Conservation (phyloP, 2,888 invertebrate genomes). For the Acanthococcus lagerstroemiae region DNA sequence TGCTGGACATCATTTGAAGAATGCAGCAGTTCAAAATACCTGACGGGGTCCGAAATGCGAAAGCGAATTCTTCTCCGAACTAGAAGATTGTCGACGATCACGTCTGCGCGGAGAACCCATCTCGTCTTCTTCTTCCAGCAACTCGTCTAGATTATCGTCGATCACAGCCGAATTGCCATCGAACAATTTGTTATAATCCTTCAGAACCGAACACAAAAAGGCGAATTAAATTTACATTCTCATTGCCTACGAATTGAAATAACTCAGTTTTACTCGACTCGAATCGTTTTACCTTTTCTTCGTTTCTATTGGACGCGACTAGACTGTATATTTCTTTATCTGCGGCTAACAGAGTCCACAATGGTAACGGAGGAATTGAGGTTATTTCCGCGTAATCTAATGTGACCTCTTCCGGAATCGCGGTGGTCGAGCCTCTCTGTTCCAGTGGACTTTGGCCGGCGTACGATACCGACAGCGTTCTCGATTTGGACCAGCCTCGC, state of each 20-base stretch:
- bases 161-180: conserved; percentile 60
- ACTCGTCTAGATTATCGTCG: conserved; percentile 72
- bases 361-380: conserved; percentile 93
- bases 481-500: conserved; percentile 76
- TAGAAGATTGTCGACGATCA: conserved; percentile 57
- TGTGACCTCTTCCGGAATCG: conserved; percentile 74
- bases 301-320: conserved; percentile 38
- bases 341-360: conserved; percentile 91
- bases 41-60: conserved; percentile 82
- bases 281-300: conserved; percentile 39
- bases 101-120: conserved; percentile 50
- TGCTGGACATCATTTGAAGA: too few relatives aligned
- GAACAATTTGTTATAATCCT: conserved; percentile 87
- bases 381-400: conserved; percentile 91
- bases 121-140: conserved; percentile 61
- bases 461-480: conserved; percentile 81
- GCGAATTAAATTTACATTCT: neutral
- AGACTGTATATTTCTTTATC: conserved; percentile 66
- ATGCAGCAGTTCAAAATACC: too few relatives aligned
- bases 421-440: conserved; percentile 62
- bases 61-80: conserved; percentile 59
- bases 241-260: too few relatives aligned
- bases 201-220: neutral
- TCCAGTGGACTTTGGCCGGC: conserved; percentile 62
- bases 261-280: neutral